phyloP scores from a whole-genome alignment of 1,140 invertebrate species.

The Coelopa frigida region DNA sequence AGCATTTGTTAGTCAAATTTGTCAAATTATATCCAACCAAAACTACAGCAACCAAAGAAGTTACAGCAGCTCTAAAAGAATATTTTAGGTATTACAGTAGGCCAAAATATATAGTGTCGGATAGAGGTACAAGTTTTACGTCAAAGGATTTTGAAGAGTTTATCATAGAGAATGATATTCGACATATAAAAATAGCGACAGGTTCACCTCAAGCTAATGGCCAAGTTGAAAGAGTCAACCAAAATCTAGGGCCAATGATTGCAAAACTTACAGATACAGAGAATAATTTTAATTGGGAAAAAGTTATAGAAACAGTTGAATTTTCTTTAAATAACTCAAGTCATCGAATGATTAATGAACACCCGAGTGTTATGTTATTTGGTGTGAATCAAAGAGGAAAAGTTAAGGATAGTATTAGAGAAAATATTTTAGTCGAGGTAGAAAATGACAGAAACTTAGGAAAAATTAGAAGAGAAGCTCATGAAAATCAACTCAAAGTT shows the following conservation, averaged over 20 bases:
- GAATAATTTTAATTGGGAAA: too few relatives aligned
- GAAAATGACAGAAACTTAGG: conserved; percentile 12
- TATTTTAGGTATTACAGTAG: conserved; percentile 17
- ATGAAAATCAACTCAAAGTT: conserved; percentile 1
- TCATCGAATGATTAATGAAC: too few relatives aligned
- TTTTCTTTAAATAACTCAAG: too few relatives aligned
- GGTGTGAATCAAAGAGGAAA: too few relatives aligned
- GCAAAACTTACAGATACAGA: too few relatives aligned
- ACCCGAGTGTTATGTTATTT: too few relatives aligned
- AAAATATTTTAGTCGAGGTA: too few relatives aligned
- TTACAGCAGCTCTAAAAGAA: conserved; percentile 21
- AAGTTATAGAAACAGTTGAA: too few relatives aligned
- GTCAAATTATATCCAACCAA: conserved; percentile 12
- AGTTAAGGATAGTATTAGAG: too few relatives aligned
- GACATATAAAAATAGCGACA: conserved; percentile 18
- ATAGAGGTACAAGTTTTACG: conserved; percentile 28
- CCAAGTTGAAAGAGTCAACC: conserved; percentile 23
- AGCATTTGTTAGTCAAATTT: conserved; percentile 42
- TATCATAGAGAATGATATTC: conserved; percentile 13
- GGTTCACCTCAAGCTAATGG: conserved; percentile 17
- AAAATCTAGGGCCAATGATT: conserved; percentile 17
- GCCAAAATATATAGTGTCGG: conserved; percentile 23
- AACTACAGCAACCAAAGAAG: conserved; percentile 22
- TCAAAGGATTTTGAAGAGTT: conserved; percentile 24
- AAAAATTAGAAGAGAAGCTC: conserved; percentile 7